Evolutionary conservation across 53 echinoderm and acorn worm genomes (phyloP), one percentile per base, ranked within the genome.

Genomic region (Zoroaster sp.): DNA sequence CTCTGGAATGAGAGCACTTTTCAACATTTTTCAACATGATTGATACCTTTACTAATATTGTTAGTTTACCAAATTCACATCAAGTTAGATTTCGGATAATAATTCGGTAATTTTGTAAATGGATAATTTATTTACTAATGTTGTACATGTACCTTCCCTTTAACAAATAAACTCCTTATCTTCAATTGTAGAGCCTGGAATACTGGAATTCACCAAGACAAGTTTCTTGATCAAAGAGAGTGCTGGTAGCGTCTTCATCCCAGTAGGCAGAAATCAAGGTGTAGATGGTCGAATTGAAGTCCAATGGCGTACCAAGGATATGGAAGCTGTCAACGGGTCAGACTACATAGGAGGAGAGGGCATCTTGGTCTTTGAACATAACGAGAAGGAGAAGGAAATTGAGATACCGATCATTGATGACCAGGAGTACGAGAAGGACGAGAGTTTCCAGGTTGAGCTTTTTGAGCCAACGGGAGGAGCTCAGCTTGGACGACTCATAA

Each of bases 371-470:
- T 97, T 97, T 67, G 97, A 95, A 83, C 97, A 97, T 46, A 92
- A 95, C 23, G 97, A 97, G 88, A 83, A 94, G 33, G 97, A 97
- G 92, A 97, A 97, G 88, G 94, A 87, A 73, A 94, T 97, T 23
- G 92, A 94, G 59, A 97, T 97, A 72, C 94, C 95, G 15, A 97
- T 97, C 88, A 92, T 97, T 59, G 97, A 97, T 28, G 97, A 97
- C 69, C 95, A 95, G 87, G 97, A 97, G 79, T 97, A 92, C 35
- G 97, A 97, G 93, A 97, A 97, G 80, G 97, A 97, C 44, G 95
- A 97, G 83, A 95, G 95, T 69, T 97, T 97, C 68, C 93, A 97
- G 79, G 74, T 97, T 80, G 97, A 97, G 70, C 94, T 97, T 40
- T 90, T 71, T 33, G 95, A 97, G 6, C 95, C 95, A 8, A 95